Base-by-base conservation (phyloP, 1,140 invertebrate species). In the Pseudachorutes palmiensis region DNA sequence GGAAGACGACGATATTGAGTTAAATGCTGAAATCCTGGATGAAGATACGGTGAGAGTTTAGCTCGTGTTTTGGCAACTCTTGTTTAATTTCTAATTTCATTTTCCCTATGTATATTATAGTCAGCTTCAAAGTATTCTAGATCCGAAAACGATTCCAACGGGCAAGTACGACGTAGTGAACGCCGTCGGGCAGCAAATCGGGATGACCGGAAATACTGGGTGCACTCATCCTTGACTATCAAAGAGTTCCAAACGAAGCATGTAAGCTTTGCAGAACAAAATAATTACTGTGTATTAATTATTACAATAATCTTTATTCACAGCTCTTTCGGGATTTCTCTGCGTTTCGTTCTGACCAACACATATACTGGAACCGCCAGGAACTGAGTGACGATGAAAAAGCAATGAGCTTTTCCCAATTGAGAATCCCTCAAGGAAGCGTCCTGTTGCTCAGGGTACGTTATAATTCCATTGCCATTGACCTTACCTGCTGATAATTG, bases 261-360 rank as follows among this genome's bases (percentile, higher is more conserved):
- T 59, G 3, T 24, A 24, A 62, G 30, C 9, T 63, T 48, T 2
- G 45, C 24, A 48, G 12, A 29, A 29, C 49, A 29, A 30, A 19
- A 28, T 14, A 61, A 31, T 61, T 30, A 45, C n/a, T 41, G 33
- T 29, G 28, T 2, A 41, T 62, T 28, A 9, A 58, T 29, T 58
- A 1, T 58, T 1, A 36, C 59, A 22, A 32, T 67, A 55, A 75
- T 28, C 60, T 69, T 2, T 70, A 70, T 26, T 70, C 67, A 31
- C 73, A 83, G 80, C 77, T 83, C n/a, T 79, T 80, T 75, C 77
- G 77, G n/a, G 70, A 76, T 61, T 82, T 80, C 67, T 74, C 76
- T 28, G 80, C 83, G 3, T 76, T 80, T 3, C 79, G 80, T 2
- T 82, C 77, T 74, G 82, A 83, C 72, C 82, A 83, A 69, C 78